Evolutionary conservation across 2,113 vertebrate species (phyloP).

Genomic region (Rousettus leschenaultii): DNA sequence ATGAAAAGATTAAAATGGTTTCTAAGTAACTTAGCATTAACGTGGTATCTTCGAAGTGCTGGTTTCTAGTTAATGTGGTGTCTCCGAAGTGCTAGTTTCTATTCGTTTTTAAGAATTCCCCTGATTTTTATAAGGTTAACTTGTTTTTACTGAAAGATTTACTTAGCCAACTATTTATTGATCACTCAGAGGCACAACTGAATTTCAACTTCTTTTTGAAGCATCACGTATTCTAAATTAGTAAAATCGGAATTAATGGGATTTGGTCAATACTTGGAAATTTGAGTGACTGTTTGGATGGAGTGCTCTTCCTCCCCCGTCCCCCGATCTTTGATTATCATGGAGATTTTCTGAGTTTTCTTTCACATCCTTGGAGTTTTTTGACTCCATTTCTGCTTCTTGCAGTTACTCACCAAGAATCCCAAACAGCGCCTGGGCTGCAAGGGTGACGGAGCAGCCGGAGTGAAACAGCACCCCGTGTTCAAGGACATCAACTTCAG

Average conservation of each 20-base stretch:
- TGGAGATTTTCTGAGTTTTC: not conserved
- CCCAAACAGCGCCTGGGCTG: constrained; percentile 90
- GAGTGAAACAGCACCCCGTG: constrained; percentile 90
- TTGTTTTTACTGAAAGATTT: not conserved
- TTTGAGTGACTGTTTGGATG: not conserved
- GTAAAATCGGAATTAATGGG: not conserved
- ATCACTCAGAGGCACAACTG: not conserved
- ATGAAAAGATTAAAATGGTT: not conserved
- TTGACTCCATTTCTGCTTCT: not conserved
- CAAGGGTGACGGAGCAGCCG: constrained; percentile 84
- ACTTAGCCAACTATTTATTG: not conserved
- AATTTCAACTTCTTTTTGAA: not conserved
- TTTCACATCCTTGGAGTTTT: not conserved
- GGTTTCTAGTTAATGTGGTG: not conserved
- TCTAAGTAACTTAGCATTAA: not conserved
- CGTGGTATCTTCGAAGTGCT: not conserved
- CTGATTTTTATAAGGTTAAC: not conserved
- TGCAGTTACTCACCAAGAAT: constrained; percentile 90
- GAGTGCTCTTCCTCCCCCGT: not conserved
- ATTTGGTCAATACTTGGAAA: not conserved
- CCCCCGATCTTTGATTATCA: not conserved
- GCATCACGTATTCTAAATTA: not conserved
- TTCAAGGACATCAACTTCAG: constrained; percentile 94
- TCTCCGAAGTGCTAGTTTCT: not conserved
- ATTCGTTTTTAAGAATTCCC: not conserved